phyloP scores from a whole-genome alignment of 2,888 invertebrate genomes.

The Rhabditoides inermis region DNA sequence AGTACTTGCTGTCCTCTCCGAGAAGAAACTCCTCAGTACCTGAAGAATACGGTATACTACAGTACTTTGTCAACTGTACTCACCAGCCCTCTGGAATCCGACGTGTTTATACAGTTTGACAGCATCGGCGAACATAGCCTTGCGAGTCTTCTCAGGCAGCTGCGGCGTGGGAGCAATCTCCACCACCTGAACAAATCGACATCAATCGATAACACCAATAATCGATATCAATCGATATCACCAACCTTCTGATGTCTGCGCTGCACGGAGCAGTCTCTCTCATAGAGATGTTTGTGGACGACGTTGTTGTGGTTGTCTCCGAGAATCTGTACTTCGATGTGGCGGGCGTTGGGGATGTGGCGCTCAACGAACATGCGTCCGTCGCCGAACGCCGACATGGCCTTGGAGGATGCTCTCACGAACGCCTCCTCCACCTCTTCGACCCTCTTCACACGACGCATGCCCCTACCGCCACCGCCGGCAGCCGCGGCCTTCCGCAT shows the following conservation, averaged over 20 bases:
- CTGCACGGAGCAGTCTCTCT: slow-evolving; percentile 94
- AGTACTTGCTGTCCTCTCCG: slow-evolving; percentile 74
- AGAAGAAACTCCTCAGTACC: slow-evolving; percentile 90
- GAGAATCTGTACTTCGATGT: slow-evolving; percentile 86
- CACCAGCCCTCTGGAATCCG: slow-evolving; percentile 72
- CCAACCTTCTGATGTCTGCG: slow-evolving; percentile 86
- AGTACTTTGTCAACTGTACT: too few relatives aligned
- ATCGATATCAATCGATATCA: too few relatives aligned
- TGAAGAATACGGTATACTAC: too few relatives aligned
- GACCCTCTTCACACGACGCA: slow-evolving; percentile 60
- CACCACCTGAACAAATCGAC: slow-evolving; percentile 61
- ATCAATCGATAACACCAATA: too few relatives aligned
- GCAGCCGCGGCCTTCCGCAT: slow-evolving; percentile 97
- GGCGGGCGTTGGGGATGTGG: slow-evolving; percentile 90
- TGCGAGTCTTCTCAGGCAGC: slow-evolving; percentile 64
- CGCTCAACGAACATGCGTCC: slow-evolving; percentile 95
- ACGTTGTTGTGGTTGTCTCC: slow-evolving; percentile 87
- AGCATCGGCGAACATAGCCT: slow-evolving; percentile 80
- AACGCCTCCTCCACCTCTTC: slow-evolving; percentile 61
- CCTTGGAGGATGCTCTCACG: slow-evolving; percentile 83
- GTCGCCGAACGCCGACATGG: slow-evolving; percentile 86
- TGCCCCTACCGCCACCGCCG: slow-evolving; percentile 88
- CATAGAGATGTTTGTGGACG: slow-evolving; percentile 84
- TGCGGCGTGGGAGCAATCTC: slow-evolving; percentile 94
- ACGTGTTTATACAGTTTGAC: slow-evolving; percentile 78